Base-by-base conservation (phyloP, 1,140 invertebrate species). In the Hormaphis cornu region DNA sequence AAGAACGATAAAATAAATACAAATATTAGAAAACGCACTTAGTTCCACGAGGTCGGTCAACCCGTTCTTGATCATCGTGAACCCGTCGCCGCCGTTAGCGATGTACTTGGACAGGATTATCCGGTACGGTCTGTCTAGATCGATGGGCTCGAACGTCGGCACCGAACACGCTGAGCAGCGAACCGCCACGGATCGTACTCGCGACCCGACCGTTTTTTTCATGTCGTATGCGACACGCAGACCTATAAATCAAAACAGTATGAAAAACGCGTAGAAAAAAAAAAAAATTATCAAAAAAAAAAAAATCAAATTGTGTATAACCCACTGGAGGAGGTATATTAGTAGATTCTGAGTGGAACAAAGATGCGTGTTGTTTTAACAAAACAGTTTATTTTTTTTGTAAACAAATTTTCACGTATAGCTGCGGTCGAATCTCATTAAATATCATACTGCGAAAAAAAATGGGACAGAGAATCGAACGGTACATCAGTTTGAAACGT, bases 21-120 rank as follows among this genome's bases (percentile, higher is more conserved):
- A 14, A n/a, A 20, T 42, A 5, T 8, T 20, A 44, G 3, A 12
- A 54, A 5, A 61, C 42, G 33, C 24, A 61, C 69, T 10, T n/a
- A 50, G 20, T 24, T 3, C 16, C 0, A 18, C 26, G 0, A 1
- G 3, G 14, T 59, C 35, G 1, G 61, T 22, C 2, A 18, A 7
- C 50, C 33, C 69, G 9, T 59, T 26, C 1, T 20, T 53, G 46
- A 71, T 63, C 70, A 71, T 71, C 0, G 69, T 56, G 63, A 78
- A 85, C 3, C 79, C 80, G 72, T 85, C 84, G 0, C 84, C 84
- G n/a, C 85, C 84, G 3, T 75, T 74, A 1, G 78, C 78, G 10
- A 85, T 63, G 72, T 81, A 86, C 30, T 81, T 78, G 1, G 75
- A 74, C 50, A 81, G 76, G 0, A 83, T 74, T 9, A 86, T 73